A percentile compares a stretch with the other conserved stretches of the same genome.
Evolutionary conservation across 2,888 invertebrate genomes (phyloP).

Genomic region (Pegoplata infirma): DNA sequence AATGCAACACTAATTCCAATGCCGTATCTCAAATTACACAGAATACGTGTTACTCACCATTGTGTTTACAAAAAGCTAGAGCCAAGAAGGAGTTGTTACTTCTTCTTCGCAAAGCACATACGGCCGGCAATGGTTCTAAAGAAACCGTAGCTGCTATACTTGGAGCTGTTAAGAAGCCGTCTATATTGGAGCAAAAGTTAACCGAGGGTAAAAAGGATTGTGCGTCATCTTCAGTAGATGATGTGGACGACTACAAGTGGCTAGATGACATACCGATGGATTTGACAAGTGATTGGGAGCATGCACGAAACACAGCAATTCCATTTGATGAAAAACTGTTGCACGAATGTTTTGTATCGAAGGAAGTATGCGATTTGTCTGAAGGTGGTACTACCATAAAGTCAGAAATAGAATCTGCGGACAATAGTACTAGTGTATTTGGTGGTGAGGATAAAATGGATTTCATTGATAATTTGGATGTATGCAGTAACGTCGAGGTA

Average conservation of each 20-base stretch:
- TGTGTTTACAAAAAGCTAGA: slow-evolving; percentile 86
- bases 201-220: slow-evolving; percentile 80
- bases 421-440: slow-evolving; percentile 39
- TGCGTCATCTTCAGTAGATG: slow-evolving; percentile 67
- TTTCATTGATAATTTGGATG: slow-evolving; percentile 74
- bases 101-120: slow-evolving; percentile 82
- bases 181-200: slow-evolving; percentile 85
- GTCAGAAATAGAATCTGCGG: slow-evolving; percentile 61
- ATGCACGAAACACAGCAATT: slow-evolving; percentile 80
- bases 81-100: slow-evolving; percentile 84
- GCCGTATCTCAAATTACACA: slow-evolving; percentile 80
- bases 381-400: slow-evolving; percentile 64
- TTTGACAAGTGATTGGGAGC: slow-evolving; percentile 79
- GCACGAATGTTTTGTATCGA: slow-evolving; percentile 65
- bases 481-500: slow-evolving; percentile 75
- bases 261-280: slow-evolving; percentile 73
- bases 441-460: slow-evolving; percentile 71
- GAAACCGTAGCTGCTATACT: slow-evolving; percentile 77
- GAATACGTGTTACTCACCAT: slow-evolving; percentile 87
- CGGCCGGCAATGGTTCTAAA: slow-evolving; percentile 78
- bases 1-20: slow-evolving; percentile 82
- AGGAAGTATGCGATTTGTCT: slow-evolving; percentile 11
- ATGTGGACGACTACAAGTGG: slow-evolving; percentile 71
- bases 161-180: slow-evolving; percentile 81
- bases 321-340: slow-evolving; percentile 72